These are phyloP conservation scores for Ornithoptera priamus DNA, from an alignment of 2,888 invertebrate genomes.

Conservation along the genomic window DNA sequence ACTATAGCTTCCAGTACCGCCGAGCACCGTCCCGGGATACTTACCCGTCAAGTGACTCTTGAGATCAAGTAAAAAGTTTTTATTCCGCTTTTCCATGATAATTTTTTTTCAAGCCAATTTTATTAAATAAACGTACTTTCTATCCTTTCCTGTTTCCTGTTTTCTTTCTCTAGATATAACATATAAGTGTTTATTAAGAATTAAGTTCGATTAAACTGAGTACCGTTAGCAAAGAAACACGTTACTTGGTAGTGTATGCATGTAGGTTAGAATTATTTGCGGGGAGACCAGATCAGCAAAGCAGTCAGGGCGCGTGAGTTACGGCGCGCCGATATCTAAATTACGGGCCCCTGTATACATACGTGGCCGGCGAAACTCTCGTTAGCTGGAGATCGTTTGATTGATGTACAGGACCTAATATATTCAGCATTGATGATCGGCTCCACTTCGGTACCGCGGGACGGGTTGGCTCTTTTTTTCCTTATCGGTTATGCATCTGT, in stretches of 20 bases:
- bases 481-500: conserved; percentile 24
- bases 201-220: no score
- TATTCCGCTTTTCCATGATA: no score
- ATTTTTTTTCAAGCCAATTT: no score
- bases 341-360: conserved; percentile 72
- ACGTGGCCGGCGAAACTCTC: conserved; percentile 63
- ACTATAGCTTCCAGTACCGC: no score
- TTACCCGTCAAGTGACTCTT: no score
- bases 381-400: conserved; percentile 56
- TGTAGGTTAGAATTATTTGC: conserved; percentile 58
- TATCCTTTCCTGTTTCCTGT: no score
- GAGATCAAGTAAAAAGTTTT: no score
- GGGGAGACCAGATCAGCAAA: conserved; percentile 61
- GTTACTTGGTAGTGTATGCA: conserved; percentile 31
- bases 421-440: conserved; percentile 34
- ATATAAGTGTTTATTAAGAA: no score
- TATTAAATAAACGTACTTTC: no score
- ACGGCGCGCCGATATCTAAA: conserved; percentile 64
- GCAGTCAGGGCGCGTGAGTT: conserved; percentile 60
- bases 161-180: no score
- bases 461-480: conserved; percentile 14
- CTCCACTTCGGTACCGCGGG: background rate
- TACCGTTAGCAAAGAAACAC: conserved; percentile 24
- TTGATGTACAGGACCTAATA: conserved; percentile 42
- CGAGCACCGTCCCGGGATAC: no score